Percentiles rank a stretch among this genome's conserved stretches.
These are phyloP conservation scores for Agrochola litura DNA, from an alignment of 2,888 invertebrate genomes.

Conservation along the genomic window DNA sequence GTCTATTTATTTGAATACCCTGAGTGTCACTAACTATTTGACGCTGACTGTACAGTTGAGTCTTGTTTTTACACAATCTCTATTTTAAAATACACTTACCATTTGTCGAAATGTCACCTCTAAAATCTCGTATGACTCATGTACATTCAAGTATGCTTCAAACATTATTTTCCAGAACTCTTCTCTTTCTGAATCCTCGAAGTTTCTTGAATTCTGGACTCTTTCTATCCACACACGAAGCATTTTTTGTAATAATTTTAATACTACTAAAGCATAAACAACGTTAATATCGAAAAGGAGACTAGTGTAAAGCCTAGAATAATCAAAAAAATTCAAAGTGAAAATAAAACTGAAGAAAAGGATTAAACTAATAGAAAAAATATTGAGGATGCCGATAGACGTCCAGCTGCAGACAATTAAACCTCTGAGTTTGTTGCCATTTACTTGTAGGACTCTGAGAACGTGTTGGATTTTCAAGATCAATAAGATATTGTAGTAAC, in stretches of 20 bases:
- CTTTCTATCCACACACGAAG: conserved; percentile 5
- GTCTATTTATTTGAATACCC: too few species aligned
- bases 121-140: conserved; percentile 11
- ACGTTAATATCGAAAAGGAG: conserved; percentile 2
- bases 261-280: conserved; percentile 5
- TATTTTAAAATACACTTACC: conserved; percentile 3
- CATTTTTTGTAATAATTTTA: conserved; percentile 1
- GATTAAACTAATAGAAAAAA: neutral
- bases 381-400: neutral
- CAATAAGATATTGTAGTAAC: conserved; percentile 5
- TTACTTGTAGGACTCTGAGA: neutral
- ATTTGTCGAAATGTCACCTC: conserved; percentile 12
- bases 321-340: neutral
- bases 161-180: conserved; percentile 10
- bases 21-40: too few species aligned
- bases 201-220: neutral
- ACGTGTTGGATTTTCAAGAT: conserved; percentile 13
- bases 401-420: neutral
- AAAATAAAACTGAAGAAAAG: neutral
- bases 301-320: neutral
- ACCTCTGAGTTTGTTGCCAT: neutral
- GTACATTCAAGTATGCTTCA: conserved; percentile 7
- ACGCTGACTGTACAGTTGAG: too few species aligned
- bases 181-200: neutral
- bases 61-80: neutral